phyloP scores from a whole-genome alignment of 2,113 vertebrate species.

The Zosterops japonicus region DNA sequence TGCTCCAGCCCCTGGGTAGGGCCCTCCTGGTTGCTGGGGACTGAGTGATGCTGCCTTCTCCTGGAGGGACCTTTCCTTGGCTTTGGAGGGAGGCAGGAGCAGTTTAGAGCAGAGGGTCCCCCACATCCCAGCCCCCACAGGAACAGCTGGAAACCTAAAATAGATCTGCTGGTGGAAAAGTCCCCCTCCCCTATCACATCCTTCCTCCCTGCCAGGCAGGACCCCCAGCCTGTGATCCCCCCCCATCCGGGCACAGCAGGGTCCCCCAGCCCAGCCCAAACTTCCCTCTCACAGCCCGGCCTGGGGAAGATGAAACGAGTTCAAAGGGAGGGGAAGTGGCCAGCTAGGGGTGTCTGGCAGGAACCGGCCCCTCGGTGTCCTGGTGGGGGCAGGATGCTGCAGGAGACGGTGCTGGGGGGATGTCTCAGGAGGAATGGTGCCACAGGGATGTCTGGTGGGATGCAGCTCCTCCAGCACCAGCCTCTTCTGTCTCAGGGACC shows the following conservation, averaged over 20 bases:
- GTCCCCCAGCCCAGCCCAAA: neutral
- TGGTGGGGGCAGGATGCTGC: neutral
- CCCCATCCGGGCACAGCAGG: neutral
- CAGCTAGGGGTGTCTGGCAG: neutral
- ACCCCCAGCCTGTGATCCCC: neutral
- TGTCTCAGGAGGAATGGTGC: neutral
- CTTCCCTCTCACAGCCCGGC: neutral
- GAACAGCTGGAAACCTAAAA: constrained; percentile 32
- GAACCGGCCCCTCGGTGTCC: neutral
- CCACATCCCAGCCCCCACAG: neutral
- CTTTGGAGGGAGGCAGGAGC: neutral
- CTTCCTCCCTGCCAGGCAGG: neutral
- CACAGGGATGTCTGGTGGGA: neutral
- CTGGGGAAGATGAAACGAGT: neutral
- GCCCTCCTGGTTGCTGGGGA: neutral
- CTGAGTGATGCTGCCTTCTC: neutral
- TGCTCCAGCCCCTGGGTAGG: neutral
- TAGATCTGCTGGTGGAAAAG: neutral
- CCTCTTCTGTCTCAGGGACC: accelerated
- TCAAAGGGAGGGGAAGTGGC: constrained; percentile 53
- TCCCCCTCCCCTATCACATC: neutral
- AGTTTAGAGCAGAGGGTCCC: neutral
- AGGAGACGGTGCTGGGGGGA: neutral
- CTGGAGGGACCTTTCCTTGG: accelerated
- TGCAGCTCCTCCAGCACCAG: neutral